phyloP scores from a whole-genome alignment of 1,140 invertebrate genomes.

The Trichonephila clavipes region DNA sequence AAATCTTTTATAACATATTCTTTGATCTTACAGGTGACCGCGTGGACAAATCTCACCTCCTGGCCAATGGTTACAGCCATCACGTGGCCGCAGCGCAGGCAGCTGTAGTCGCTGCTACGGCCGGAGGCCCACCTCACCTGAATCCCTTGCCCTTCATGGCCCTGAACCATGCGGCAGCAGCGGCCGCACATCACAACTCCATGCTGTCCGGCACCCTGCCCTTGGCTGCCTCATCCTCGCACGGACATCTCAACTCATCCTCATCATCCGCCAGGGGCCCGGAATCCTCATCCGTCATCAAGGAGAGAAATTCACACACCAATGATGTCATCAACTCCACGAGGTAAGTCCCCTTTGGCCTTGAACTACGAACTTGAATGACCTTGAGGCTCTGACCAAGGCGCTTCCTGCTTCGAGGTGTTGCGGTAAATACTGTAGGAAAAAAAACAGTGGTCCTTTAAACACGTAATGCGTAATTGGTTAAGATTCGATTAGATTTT shows the following conservation, averaged over 20 bases:
- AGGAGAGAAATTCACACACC: conserved; percentile 88
- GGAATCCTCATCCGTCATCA: conserved; percentile 83
- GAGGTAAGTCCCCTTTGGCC: conserved; percentile 30
- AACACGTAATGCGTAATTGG: no score
- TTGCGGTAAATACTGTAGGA: no score
- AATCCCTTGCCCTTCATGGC: conserved; percentile 88
- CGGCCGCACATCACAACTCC: conserved; percentile 85
- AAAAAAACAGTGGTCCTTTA: no score
- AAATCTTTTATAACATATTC: no score
- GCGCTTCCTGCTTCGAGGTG: background rate
- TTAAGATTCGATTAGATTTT: no score
- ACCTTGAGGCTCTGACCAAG: background rate
- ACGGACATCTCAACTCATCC: conserved; percentile 77
- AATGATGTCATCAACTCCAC: conserved; percentile 90
- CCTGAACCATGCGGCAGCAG: conserved; percentile 84
- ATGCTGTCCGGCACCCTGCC: conserved; percentile 86
- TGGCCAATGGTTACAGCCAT: conserved; percentile 96
- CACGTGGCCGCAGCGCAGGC: conserved; percentile 77
- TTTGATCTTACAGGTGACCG: conserved; percentile 84
- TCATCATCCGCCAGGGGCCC: conserved; percentile 44
- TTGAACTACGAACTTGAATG: background rate
- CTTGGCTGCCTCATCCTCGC: conserved; percentile 89
- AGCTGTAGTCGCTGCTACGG: conserved; percentile 73
- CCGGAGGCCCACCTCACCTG: conserved; percentile 89
- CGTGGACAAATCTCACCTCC: conserved; percentile 93